Evolutionary conservation across 2,113 vertebrate species (phyloP).

Genomic region (Mionectes macconnelli): DNA sequence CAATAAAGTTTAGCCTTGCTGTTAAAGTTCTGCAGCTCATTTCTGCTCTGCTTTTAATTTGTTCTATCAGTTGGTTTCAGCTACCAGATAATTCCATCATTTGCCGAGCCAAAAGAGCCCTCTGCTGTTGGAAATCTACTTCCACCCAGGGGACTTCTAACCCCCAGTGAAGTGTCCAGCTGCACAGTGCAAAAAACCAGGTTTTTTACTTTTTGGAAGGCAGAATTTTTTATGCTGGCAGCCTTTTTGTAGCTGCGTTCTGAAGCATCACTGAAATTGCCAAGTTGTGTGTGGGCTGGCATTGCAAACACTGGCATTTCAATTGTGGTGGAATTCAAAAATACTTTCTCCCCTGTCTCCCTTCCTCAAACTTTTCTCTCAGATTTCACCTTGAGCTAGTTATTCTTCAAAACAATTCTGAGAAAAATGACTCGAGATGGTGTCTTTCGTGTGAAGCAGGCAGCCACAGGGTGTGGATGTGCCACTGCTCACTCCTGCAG

Average conservation of each 20-base stretch:
- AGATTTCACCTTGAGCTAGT: not conserved
- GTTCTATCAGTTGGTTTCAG: not conserved
- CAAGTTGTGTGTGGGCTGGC: not conserved
- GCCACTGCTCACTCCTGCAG: not conserved
- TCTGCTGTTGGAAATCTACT: slow-evolving; percentile 7
- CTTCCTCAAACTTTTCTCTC: not conserved
- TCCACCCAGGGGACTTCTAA: not conserved
- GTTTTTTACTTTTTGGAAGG: not conserved
- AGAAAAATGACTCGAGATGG: not conserved
- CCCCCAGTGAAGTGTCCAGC: not conserved
- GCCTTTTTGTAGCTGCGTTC: not conserved
- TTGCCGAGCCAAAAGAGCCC: slow-evolving; percentile 37
- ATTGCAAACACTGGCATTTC: not conserved
- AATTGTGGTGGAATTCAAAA: not conserved
- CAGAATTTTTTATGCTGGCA: not conserved
- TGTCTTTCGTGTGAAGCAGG: not conserved
- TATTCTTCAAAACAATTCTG: not conserved
- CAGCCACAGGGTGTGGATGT: not conserved
- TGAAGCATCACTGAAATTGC: not conserved
- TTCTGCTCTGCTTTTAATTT: slow-evolving; percentile 2
- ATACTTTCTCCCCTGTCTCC: not conserved
- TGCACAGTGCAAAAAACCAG: not conserved
- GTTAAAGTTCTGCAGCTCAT: not conserved
- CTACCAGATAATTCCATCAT: not conserved
- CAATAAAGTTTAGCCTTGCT: not conserved